phyloP scores from a whole-genome alignment of 2,888 invertebrate genomes.

The Lordiphosa fenestrarum region DNA sequence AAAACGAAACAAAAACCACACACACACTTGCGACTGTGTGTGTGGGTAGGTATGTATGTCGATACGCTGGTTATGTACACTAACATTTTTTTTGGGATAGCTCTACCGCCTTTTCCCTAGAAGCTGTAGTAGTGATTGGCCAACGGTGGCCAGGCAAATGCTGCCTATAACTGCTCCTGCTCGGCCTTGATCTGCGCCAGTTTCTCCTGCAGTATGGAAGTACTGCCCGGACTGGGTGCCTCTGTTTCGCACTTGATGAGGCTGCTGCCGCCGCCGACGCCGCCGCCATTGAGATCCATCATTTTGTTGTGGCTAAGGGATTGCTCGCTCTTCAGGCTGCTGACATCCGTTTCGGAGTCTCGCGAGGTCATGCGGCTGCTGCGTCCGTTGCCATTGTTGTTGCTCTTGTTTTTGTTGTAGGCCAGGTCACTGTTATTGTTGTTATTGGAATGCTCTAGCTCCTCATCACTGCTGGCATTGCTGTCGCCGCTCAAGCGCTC shows the following conservation, averaged over 20 bases:
- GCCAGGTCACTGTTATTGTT: slow-evolving; percentile 53
- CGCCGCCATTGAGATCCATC: slow-evolving; percentile 76
- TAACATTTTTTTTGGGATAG: slow-evolving; percentile 8
- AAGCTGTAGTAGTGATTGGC: slow-evolving; percentile 67
- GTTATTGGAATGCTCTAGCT: slow-evolving; percentile 48
- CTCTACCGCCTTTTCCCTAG: slow-evolving; percentile 35
- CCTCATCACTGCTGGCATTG: slow-evolving; percentile 57
- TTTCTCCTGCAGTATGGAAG: slow-evolving; percentile 78
- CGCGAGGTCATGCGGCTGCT: slow-evolving; percentile 72
- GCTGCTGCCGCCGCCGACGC: slow-evolving; percentile 45
- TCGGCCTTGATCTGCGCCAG: slow-evolving; percentile 80
- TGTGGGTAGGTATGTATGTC: slow-evolving; percentile 37
- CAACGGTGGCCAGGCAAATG: slow-evolving; percentile 55
- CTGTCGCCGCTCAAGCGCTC: slow-evolving; percentile 80
- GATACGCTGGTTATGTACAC: slow-evolving; percentile 3
- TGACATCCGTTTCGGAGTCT: slow-evolving; percentile 76
- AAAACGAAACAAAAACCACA: slow-evolving; percentile 78
- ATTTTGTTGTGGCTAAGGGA: slow-evolving; percentile 56
- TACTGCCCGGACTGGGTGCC: slow-evolving; percentile 24
- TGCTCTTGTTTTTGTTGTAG: slow-evolving; percentile 50
- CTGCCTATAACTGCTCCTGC: slow-evolving; percentile 79
- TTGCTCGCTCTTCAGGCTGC: slow-evolving; percentile 69
- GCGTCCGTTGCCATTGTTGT: slow-evolving; percentile 43
- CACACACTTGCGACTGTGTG: slow-evolving; percentile 26
- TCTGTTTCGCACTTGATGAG: slow-evolving; percentile 50